Conservation (phyloP, 2,888 invertebrate species). For the Laothoe populi region DNA sequence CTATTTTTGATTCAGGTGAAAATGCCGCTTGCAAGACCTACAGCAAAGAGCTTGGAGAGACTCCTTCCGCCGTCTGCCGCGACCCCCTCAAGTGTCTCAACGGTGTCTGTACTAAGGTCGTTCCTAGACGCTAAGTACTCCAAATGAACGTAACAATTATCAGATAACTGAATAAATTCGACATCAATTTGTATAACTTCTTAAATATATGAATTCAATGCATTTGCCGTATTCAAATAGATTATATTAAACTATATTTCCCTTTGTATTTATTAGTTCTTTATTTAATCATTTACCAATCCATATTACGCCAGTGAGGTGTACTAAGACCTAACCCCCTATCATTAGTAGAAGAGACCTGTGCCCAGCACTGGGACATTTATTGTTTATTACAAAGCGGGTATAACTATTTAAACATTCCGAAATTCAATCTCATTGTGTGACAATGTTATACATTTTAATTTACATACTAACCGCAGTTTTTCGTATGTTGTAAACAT, state of each 20-base stretch:
- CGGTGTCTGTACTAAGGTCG: slow-evolving; percentile 62
- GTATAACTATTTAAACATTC: no score
- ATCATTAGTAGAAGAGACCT: no score
- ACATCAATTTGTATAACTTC: background rate
- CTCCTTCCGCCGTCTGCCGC: slow-evolving; percentile 71
- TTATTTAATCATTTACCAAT: background rate
- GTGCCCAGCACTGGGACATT: no score
- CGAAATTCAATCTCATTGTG: no score
- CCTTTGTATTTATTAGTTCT: background rate
- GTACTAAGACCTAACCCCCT: no score
- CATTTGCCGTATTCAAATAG: no score
- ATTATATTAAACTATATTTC: background rate
- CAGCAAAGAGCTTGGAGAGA: slow-evolving; percentile 75
- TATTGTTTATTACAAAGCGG: no score
- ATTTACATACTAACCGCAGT: no score
- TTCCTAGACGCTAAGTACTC: slow-evolving; percentile 49
- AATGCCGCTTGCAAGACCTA: slow-evolving; percentile 67
- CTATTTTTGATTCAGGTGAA: slow-evolving; percentile 54
- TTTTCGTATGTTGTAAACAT: no score
- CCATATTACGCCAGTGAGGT: no score
- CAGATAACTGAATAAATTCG: background rate
- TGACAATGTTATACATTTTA: no score
- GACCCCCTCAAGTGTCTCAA: slow-evolving; percentile 62
- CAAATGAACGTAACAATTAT: background rate
- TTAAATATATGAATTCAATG: background rate